These are phyloP conservation scores for Microcaecilia unicolor DNA, from an alignment of 2,797 vertebrate genomes.

Conservation along the genomic window DNA sequence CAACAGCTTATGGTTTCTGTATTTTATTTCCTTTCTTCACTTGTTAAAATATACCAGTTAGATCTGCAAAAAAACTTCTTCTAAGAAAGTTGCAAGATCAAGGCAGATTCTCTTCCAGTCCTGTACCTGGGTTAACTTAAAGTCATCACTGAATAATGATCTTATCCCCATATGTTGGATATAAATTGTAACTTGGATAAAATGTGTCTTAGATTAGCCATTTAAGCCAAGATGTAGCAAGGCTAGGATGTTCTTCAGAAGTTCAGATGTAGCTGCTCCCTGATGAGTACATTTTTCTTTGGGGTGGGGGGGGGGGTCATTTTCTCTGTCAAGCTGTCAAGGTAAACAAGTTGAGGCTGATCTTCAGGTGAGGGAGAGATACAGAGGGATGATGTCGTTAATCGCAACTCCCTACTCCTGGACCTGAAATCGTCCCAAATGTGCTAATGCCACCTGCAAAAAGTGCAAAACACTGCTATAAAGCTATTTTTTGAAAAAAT, in stretches of 20 bases:
- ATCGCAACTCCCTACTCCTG: no score
- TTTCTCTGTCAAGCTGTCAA: slow-evolving; percentile 53
- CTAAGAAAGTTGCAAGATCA: slow-evolving; percentile 27
- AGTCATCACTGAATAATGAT: slow-evolving; percentile 49
- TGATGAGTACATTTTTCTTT: slow-evolving; percentile 39
- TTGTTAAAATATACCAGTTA: slow-evolving; percentile 42
- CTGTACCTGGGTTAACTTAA: slow-evolving; percentile 45
- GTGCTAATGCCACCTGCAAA: no score
- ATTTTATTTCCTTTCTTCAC: slow-evolving; percentile 49
- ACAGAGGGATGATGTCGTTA: no score
- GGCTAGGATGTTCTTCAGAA: slow-evolving; percentile 32
- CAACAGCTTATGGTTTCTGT: slow-evolving; percentile 32
- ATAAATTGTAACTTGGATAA: slow-evolving; percentile 50
- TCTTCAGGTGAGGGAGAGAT: no score
- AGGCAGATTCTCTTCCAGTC: slow-evolving; percentile 47
- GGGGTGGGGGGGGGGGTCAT: slow-evolving; percentile 50
- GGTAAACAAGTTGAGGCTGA: slow-evolving; percentile 38
- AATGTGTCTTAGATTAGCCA: slow-evolving; percentile 60
- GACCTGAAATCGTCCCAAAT: no score
- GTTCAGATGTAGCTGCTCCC: no score
- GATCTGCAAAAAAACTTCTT: slow-evolving; percentile 26
- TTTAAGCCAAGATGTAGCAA: slow-evolving; percentile 41
- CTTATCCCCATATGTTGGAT: slow-evolving; percentile 51
- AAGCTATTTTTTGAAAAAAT: no score
- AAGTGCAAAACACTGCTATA: no score